Base-by-base conservation (phyloP, 2,113 vertebrate species). In the Oryzias curvinotus region DNA sequence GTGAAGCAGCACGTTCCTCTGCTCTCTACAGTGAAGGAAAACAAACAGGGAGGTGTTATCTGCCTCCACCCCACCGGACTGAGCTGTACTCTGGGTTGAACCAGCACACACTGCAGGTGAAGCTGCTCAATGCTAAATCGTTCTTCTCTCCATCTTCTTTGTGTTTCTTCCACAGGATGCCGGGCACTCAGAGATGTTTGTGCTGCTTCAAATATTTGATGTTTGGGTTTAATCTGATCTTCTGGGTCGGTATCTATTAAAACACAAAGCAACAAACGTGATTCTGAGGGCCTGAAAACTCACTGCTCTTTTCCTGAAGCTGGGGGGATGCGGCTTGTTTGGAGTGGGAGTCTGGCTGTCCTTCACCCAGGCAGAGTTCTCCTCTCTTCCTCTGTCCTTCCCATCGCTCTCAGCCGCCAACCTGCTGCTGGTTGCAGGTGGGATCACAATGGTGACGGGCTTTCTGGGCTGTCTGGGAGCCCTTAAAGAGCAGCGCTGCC, bases 381-480 rank as follows among this genome's bases (percentile, higher is more conserved):
- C 92, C 25, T 92, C 92, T 54, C 92, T 95, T 14, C 93, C 94
- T 0, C 85, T 93, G 46, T 93, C 92, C 54, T 94, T 94, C 55
- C 94, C 94, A 1, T 93, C 93, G 0, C 88, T 94, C 72, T 94
- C 92, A 0, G 93, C 92, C 0, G 93, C 93, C 65, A 94, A 93
- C 63, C 89, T 94, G 65, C 87, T 94, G 73, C 89, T 95, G 48
- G 89, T 92, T 0, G 92, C 93, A 0, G 94, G 93, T 1, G 92
- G 93, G 0, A 91, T 94, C 6, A 94, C 93, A 62, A 94, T 95
- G 94, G 87, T 94, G 8, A 93, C 93, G 0, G 94, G 94, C 16
- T 95, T 95, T 75, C 87, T 95, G n/a, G 94, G 94, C 15, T 95
- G 94, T 73, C 88, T 95, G 4, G 94, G 94, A 6, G 93, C 93